Evolutionary conservation across 2,113 vertebrate species (phyloP), one percentile per base, ranked within the genome.

Genomic region (Gallinago media): DNA sequence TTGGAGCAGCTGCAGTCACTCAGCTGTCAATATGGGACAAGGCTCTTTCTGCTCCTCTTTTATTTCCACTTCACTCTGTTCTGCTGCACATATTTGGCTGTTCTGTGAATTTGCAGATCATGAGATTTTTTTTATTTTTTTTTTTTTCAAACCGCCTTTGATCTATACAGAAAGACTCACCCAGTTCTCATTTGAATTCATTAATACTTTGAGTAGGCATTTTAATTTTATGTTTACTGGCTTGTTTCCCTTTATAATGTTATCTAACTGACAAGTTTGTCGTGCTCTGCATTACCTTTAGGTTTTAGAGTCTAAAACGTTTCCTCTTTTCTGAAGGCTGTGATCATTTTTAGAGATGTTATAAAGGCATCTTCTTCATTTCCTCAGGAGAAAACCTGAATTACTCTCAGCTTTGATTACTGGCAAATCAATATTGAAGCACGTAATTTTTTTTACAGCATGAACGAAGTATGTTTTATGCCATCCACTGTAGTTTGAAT

Each of bases 1-100:
- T 2, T 55, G 88, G 68, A 97, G 93, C 90, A 93, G 93, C 96
- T 96, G 87, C 94, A 93, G 68, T 95, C 85, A 88, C 85, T 96
- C 94, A 94, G 87, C 90, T 94, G 94, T 95, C 96, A 93, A 29
- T 80, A 17, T 52, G 61, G 92, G 82, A 90, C 86, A 65, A 71
- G 85, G 88, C 82, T 90, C 82, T 54, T 74, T 93, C 85, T 91
- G 88, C 65, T 95, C 27, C 34, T 36, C 77, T 96, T 96, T 93
- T 52, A 92, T 95, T 92, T 68, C 85, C 72, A 62, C 65, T 88
- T 78, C 73, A 7, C 68, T 90, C 93, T 59, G 85, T 96, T 92
- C 88, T 93, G 92, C 67, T 85, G 68, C 85, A 40, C 85, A 3
- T 52, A 95, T 90, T 85, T 85, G 82, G 88, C 85, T 92, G 81